These are phyloP conservation scores for Hirtodrosophila trivittata DNA, from an alignment of 2,888 invertebrate genomes.

Conservation along the genomic window DNA sequence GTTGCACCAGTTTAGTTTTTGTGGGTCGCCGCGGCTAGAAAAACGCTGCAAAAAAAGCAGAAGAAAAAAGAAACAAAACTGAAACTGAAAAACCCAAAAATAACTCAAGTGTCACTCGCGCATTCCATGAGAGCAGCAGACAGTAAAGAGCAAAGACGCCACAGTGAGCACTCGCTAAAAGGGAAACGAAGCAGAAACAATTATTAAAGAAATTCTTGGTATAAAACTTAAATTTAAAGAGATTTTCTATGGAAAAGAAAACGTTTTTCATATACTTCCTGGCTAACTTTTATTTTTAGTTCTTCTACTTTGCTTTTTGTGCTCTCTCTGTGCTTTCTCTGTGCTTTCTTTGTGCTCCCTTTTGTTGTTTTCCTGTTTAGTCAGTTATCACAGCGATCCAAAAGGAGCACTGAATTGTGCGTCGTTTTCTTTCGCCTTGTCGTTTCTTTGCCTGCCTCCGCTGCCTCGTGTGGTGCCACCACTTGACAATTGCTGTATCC, in stretches of 20 bases:
- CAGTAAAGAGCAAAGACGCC: constrained; percentile 7
- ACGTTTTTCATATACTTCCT: no score
- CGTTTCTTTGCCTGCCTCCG: constrained; percentile 27
- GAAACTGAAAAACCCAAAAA: constrained; percentile 49
- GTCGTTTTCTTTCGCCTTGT: constrained; percentile 20
- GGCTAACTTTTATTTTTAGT: no score
- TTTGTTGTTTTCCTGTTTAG: constrained; percentile 6
- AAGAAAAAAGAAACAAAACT: neutral
- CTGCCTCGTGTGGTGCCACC: constrained; percentile 27
- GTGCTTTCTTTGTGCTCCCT: no score
- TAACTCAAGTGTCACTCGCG: constrained; percentile 68
- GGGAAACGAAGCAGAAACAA: no score
- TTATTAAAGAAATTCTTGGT: no score
- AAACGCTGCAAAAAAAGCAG: neutral
- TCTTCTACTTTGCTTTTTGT: no score
- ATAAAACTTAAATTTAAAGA: no score
- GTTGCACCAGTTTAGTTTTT: constrained; percentile 52
- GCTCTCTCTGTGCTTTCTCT: no score
- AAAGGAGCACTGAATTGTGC: constrained; percentile 13
- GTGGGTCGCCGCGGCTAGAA: constrained; percentile 28
- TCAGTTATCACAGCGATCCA: constrained; percentile 22
- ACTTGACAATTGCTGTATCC: constrained; percentile 75
- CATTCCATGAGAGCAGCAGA: constrained; percentile 31
- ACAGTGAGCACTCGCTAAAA: constrained; percentile 25
- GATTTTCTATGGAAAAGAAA: no score